Base-by-base conservation (phyloP, 2,888 invertebrate genomes). In the Bursaphelenchus okinawaensis region DNA sequence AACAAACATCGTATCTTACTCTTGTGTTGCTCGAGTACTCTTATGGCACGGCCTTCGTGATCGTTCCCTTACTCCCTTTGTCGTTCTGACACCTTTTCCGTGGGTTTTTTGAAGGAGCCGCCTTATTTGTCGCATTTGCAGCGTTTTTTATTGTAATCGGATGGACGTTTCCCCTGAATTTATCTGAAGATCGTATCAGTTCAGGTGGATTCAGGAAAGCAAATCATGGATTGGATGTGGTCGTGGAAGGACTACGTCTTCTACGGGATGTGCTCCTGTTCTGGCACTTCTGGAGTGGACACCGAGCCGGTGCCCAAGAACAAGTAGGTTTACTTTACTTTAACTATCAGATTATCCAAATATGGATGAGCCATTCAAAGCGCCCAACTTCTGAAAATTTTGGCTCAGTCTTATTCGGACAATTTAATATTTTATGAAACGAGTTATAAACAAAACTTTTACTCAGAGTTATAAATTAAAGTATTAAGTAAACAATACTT, bases 221-320 rank as follows among this genome's bases (percentile, higher is more conserved):
- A n/a, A n/a, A n/a, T n/a, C n/a, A 40, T 40, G 40, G 40, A 40
- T 40, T 40, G 40, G 40, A 40, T 40, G 40, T 40, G 40, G 40
- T 40, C 40, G n/a, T 40, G 40, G 40, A 40, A 40, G n/a, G 40
- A 40, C 6, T 40, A 40, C n/a, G 40, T 82, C 22, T 82, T 82
- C 66, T 79, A 82, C 65, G 82, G 82, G 12, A 73, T 82, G 22
- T 82, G 79, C 64, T 69, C 75, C 22, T 81, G 81, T 60, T 40
- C 56, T 60, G 59, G 63, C 7, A 55, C 55, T 6, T 65, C 68
- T 12, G 75, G 68, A 16, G 61, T 70, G 12, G 73, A 69, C 66
- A 72, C 71, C n/a, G 71, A 75, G 59, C 75, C 75, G 9, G 67
- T 73, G 20, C 66, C 70, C 16, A 70, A 74, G 28, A 67, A 63